phyloP scores from a whole-genome alignment of 1,140 invertebrate species.

The Piezodorus guildinii region DNA sequence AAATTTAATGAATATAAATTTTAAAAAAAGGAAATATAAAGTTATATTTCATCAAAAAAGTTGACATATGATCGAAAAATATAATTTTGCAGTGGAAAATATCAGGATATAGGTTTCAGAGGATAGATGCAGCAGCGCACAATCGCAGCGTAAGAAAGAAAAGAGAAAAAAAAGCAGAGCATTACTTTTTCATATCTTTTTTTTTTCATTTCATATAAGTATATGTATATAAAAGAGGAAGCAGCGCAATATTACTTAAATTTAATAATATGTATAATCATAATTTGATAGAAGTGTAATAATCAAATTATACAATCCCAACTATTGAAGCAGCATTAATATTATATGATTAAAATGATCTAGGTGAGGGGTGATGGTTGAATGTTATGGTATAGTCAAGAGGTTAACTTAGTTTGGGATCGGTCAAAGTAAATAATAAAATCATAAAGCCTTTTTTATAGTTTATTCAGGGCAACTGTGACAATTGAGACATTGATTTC shows the following conservation, averaged over 20 bases:
- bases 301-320: no score
- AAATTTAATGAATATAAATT: not conserved
- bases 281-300: no score
- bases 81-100: constrained; percentile 7
- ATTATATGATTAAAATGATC: no score
- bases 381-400: no score
- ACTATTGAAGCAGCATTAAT: no score
- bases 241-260: not conserved
- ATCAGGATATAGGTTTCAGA: not conserved
- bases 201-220: not conserved
- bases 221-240: not conserved
- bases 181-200: not conserved
- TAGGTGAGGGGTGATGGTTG: no score
- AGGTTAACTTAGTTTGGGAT: no score
- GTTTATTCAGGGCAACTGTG: no score
- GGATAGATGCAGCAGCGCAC: constrained; percentile 8
- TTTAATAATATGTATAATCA: no score
- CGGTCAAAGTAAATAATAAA: no score
- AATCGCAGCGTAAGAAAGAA: constrained; percentile 23
- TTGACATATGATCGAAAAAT: not conserved
- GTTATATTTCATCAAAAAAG: not conserved
- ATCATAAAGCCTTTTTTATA: no score
- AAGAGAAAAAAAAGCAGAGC: constrained; percentile 14
- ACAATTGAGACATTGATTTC: no score
- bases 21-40: not conserved